A percentile compares a stretch with the other conserved stretches of the same genome.
phyloP scores from a whole-genome alignment of 2,888 invertebrate genomes.

The Mamestra brassicae region DNA sequence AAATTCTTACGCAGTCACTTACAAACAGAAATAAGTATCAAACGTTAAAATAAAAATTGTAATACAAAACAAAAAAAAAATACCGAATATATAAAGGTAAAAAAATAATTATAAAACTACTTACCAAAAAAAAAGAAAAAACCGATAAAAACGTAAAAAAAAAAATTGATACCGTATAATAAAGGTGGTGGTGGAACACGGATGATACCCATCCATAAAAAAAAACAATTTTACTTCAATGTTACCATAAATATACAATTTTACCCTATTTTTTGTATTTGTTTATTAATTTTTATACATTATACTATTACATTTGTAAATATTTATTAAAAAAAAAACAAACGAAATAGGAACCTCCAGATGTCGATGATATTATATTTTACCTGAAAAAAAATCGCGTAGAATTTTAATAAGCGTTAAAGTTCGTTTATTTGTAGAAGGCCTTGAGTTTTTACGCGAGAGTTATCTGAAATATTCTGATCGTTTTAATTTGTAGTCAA shows the following conservation, averaged over 20 bases:
- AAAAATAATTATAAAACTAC: not conserved
- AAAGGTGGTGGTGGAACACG: too few species aligned
- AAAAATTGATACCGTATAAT: not conserved
- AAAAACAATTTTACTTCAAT: too few species aligned
- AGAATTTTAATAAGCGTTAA: not conserved
- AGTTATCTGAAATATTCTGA: conserved; percentile 35
- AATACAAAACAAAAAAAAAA: not conserved
- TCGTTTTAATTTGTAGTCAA: conserved; percentile 18
- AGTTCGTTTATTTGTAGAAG: conserved; percentile 23
- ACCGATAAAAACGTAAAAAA: not conserved
- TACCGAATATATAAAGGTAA: too few species aligned
- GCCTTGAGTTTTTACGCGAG: conserved; percentile 2
- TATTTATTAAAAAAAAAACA: not conserved
- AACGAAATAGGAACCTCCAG: too few species aligned
- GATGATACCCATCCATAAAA: too few species aligned
- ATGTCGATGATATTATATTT: not conserved
- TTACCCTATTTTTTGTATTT: not conserved
- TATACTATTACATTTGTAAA: not conserved
- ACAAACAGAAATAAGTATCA: too few species aligned
- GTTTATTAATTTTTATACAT: not conserved
- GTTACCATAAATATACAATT: not conserved
- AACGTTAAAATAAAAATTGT: not conserved
- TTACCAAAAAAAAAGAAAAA: not conserved
- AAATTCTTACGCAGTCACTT: too few species aligned
- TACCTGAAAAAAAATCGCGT: not conserved